Conservation (phyloP, 2,888 invertebrate genomes). For the Phaedon cochleariae region DNA sequence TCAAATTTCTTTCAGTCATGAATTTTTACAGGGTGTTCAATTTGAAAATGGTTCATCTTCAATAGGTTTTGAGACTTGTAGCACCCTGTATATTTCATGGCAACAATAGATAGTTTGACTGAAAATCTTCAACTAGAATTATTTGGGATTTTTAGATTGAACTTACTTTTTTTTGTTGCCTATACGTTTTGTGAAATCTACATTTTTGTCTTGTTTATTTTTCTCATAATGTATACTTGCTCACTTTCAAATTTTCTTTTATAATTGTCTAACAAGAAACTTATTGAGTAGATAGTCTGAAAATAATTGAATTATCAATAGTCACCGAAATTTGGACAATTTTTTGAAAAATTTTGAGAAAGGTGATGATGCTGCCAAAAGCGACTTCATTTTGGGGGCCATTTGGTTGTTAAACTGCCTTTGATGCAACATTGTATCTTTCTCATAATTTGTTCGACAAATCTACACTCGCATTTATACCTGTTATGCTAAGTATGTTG, state of each 20-base stretch:
- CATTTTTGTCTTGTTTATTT: background rate
- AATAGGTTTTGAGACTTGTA: too few species aligned
- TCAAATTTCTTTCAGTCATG: background rate
- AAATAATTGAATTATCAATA: background rate
- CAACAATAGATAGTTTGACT: too few species aligned
- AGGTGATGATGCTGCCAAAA: background rate
- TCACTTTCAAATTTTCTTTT: background rate
- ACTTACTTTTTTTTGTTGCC: background rate
- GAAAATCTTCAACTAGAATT: too few species aligned
- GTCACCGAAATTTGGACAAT: background rate
- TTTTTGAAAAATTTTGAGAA: background rate
- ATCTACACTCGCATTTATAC: constrained; percentile 49
- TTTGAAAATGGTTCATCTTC: too few species aligned
- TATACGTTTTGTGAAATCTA: background rate
- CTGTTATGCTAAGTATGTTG: constrained; percentile 56
- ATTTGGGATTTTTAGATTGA: too few species aligned
- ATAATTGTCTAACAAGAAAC: background rate
- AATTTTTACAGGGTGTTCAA: background rate
- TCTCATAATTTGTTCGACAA: constrained; percentile 21
- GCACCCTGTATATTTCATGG: too few species aligned
- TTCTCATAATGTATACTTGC: background rate
- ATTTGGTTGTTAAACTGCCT: background rate
- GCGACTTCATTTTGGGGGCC: background rate
- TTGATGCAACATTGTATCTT: constrained; percentile 9
- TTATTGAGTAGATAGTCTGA: constrained; percentile 1